phyloP scores from a whole-genome alignment of 2,113 vertebrate genomes.

The Python bivittatus region DNA sequence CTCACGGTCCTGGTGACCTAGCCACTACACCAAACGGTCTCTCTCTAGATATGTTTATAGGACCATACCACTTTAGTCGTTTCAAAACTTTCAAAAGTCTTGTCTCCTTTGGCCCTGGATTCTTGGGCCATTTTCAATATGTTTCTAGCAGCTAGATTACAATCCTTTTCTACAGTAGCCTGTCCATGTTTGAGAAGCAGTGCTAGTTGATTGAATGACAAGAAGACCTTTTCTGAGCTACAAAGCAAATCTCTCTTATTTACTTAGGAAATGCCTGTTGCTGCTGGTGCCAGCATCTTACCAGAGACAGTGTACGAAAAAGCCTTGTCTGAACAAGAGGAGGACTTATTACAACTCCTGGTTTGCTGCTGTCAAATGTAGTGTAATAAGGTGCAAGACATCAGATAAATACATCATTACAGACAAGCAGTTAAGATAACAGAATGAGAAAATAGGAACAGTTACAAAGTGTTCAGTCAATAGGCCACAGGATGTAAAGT shows the following conservation, averaged over 20 bases:
- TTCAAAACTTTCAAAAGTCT: neutral
- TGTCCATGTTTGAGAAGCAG: neutral
- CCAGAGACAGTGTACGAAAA: slow-evolving; percentile 32
- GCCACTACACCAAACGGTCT: neutral
- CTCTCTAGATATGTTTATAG: neutral
- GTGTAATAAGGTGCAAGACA: slow-evolving; percentile 56
- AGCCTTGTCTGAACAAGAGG: slow-evolving; percentile 47
- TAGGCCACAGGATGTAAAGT: slow-evolving; percentile 33
- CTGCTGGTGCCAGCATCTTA: slow-evolving; percentile 28
- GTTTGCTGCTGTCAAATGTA: slow-evolving; percentile 53
- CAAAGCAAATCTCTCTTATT: slow-evolving; percentile 2
- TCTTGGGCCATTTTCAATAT: neutral
- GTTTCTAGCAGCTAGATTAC: neutral
- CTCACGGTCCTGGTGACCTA: neutral
- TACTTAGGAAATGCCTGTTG: slow-evolving; percentile 19
- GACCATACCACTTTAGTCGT: neutral
- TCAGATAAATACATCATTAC: slow-evolving; percentile 57
- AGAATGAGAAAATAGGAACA: slow-evolving; percentile 54
- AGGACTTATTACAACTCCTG: slow-evolving; percentile 48
- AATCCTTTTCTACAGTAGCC: neutral
- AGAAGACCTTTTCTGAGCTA: neutral
- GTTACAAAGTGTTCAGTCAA: slow-evolving; percentile 58
- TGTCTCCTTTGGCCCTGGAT: neutral
- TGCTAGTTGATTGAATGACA: neutral
- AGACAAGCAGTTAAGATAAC: slow-evolving; percentile 50